Conservation (phyloP, 2,888 invertebrate species). For the Sisyra terminalis region DNA sequence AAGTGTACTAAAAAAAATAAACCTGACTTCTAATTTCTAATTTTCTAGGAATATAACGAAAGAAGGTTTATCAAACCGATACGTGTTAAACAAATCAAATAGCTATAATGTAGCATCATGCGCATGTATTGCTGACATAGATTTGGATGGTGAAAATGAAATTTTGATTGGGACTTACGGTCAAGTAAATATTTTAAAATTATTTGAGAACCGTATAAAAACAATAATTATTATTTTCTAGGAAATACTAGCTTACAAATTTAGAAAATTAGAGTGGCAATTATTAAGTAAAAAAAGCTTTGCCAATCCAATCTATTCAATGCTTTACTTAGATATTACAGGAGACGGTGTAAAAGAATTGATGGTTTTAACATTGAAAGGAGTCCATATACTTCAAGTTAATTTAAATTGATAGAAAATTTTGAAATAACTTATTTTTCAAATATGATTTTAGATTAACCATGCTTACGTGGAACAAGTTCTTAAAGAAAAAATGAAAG, state of each 20-base stretch:
- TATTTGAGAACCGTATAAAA: not conserved
- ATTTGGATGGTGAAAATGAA: slow-evolving; percentile 52
- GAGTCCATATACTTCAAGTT: slow-evolving; percentile 49
- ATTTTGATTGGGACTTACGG: slow-evolving; percentile 51
- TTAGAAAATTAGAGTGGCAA: slow-evolving; percentile 26
- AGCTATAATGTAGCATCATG: slow-evolving; percentile 40
- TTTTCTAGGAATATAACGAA: slow-evolving; percentile 30
- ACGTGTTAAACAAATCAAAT: slow-evolving; percentile 31
- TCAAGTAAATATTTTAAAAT: slow-evolving; percentile 25
- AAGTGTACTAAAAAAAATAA: slow-evolving; percentile 15
- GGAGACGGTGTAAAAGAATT: slow-evolving; percentile 50
- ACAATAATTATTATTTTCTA: slow-evolving; percentile 19
- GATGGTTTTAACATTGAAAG: slow-evolving; percentile 43
- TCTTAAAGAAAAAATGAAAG: no score
- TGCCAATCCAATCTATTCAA: slow-evolving; percentile 40
- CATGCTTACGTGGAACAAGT: no score
- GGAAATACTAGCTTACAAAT: slow-evolving; percentile 35
- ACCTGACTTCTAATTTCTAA: not conserved
- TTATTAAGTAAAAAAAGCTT: slow-evolving; percentile 34
- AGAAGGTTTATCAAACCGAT: slow-evolving; percentile 28
- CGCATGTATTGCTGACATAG: slow-evolving; percentile 44
- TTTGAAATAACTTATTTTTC: not conserved
- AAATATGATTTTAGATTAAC: not conserved
- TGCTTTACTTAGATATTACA: slow-evolving; percentile 43
- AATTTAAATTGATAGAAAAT: slow-evolving; percentile 6